A percentile compares a stretch with the other conserved stretches of the same genome.
These are phyloP conservation scores for Onychorhynchus coronatus DNA, from an alignment of 2,113 vertebrate genomes.

Conservation along the genomic window DNA sequence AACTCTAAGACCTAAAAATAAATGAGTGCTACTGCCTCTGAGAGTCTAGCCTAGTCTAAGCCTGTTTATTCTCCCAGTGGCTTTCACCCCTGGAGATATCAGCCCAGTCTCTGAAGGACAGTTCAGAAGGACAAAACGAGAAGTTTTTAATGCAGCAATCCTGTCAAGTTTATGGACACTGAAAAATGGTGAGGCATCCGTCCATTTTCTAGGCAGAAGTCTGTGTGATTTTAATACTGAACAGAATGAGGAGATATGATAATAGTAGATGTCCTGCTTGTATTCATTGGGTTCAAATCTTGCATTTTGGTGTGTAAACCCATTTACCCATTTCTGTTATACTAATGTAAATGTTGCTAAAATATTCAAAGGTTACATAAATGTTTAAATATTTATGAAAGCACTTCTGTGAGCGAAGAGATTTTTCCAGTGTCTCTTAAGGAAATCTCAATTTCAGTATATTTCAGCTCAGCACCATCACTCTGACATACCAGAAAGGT, in stretches of 20 bases:
- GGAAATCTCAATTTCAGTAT: not conserved
- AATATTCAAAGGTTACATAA: constrained; percentile 28
- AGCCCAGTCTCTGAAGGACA: not conserved
- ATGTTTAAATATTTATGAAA: constrained; percentile 19
- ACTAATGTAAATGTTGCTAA: not conserved
- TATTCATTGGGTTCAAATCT: not conserved
- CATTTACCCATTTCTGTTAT: not conserved
- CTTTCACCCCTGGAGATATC: not conserved
- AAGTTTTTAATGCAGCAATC: not conserved
- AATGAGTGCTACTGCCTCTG: not conserved
- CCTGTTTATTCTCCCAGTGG: not conserved
- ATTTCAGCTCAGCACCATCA: not conserved
- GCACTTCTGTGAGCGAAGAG: not conserved
- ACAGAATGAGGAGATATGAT: not conserved
- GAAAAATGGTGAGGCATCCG: not conserved
- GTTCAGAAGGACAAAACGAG: not conserved
- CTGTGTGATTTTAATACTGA: not conserved
- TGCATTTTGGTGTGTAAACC: not conserved
- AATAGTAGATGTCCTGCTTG: not conserved
- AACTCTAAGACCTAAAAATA: not conserved
- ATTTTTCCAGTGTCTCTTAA: not conserved
- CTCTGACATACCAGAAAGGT: not conserved
- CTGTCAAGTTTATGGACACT: not conserved
- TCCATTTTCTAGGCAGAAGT: not conserved
- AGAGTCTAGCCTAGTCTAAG: not conserved